phyloP scores from a whole-genome alignment of 2,797 vertebrate species.

The Myotis daubentonii region DNA sequence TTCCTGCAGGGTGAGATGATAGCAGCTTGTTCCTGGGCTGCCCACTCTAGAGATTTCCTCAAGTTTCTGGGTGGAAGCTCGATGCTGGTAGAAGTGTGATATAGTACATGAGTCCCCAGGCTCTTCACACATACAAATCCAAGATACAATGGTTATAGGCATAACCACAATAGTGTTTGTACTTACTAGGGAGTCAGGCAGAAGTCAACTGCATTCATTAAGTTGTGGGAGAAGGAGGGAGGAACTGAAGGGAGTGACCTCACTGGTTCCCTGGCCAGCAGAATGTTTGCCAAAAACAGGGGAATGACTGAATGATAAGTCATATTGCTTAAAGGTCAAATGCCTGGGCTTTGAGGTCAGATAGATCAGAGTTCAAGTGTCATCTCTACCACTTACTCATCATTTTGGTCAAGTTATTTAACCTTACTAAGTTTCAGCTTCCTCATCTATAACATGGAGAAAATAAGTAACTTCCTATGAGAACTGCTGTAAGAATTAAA shows the following conservation, averaged over 20 bases:
- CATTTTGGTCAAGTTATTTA: slow-evolving; percentile 4
- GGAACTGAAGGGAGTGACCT: neutral
- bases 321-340: neutral
- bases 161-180: neutral
- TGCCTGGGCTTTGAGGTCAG: neutral
- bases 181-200: neutral
- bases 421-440: neutral
- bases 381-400: neutral
- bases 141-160: neutral
- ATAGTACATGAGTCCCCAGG: neutral
- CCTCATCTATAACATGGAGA: neutral
- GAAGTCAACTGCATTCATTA: neutral
- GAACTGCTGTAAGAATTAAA: neutral
- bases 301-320: neutral
- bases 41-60: neutral
- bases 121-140: neutral
- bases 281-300: neutral
- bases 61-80: neutral
- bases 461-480: slow-evolving; percentile 30
- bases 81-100: neutral
- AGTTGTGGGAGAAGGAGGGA: neutral
- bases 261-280: neutral
- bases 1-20: neutral
- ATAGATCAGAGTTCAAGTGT: neutral
- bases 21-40: neutral